Evolutionary conservation across 2,888 invertebrate species (phyloP).

Genomic region (Plagiodera versicolora): DNA sequence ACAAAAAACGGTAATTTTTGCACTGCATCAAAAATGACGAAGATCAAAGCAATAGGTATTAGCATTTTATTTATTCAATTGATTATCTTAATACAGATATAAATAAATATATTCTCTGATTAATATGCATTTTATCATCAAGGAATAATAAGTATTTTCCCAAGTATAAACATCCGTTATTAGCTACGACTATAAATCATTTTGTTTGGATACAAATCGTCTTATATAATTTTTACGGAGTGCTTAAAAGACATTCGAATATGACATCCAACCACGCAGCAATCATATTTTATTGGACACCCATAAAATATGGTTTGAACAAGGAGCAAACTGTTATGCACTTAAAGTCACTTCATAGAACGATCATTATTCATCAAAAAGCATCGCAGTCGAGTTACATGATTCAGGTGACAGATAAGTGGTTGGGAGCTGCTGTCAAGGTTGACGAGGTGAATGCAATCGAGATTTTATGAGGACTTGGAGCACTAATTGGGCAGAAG

Average conservation of each 20-base stretch:
- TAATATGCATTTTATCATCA: too few species aligned
- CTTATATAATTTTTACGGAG: not conserved
- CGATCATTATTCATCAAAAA: not conserved
- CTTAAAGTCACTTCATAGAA: not conserved
- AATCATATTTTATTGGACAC: not conserved
- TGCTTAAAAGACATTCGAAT: not conserved
- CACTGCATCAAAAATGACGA: too few species aligned
- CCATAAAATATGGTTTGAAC: not conserved
- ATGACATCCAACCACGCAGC: not conserved
- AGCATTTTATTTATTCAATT: too few species aligned
- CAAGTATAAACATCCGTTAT: not conserved
- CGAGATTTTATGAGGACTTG: not conserved
- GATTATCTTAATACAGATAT: too few species aligned
- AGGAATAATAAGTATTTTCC: not conserved
- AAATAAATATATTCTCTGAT: too few species aligned
- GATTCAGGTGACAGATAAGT: not conserved
- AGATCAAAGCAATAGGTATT: too few species aligned
- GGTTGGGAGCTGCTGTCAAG: not conserved
- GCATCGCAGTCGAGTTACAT: not conserved
- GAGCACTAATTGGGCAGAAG: not conserved
- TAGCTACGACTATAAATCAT: not conserved
- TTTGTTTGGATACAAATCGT: not conserved
- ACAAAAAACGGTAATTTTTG: too few species aligned
- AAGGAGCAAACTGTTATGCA: not conserved
- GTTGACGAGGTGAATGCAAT: not conserved